These are phyloP conservation scores for Xiphias gladius DNA, from an alignment of 2,113 vertebrate genomes.

Conservation along the genomic window DNA sequence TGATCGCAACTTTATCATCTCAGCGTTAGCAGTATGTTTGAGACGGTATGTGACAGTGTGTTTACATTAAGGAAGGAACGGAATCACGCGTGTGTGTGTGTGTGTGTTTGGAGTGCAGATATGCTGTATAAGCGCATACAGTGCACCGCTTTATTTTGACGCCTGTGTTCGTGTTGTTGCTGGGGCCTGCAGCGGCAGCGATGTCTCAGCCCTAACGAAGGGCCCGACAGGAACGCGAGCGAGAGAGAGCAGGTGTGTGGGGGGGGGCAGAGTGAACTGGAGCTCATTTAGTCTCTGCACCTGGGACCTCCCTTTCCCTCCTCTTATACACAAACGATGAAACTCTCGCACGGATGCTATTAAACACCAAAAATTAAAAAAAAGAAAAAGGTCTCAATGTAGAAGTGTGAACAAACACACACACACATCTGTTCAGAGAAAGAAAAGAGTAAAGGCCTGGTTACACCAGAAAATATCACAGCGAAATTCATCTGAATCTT, in stretches of 20 bases:
- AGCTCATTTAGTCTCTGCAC: constrained; percentile 11
- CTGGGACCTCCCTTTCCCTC: not conserved
- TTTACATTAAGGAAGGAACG: no score
- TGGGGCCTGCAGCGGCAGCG: not conserved
- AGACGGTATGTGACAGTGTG: no score
- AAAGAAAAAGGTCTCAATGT: not conserved
- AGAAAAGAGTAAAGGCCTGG: no score
- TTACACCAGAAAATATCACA: no score
- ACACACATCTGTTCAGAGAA: no score
- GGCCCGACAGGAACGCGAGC: not conserved
- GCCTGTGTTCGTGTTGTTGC: not conserved
- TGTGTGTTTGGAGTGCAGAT: not conserved
- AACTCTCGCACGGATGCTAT: not conserved
- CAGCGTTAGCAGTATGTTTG: no score
- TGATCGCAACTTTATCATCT: no score
- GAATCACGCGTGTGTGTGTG: not conserved
- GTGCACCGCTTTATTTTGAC: not conserved
- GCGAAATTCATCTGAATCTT: no score
- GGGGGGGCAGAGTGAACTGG: not conserved
- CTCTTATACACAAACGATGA: not conserved
- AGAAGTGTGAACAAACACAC: no score
- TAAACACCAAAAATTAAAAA: not conserved
- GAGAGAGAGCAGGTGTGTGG: not conserved
- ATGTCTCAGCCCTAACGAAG: constrained; percentile 13
- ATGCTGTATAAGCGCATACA: not conserved